These are phyloP conservation scores for Xenopus borealis DNA, from an alignment of 2,113 vertebrate species.

Conservation along the genomic window DNA sequence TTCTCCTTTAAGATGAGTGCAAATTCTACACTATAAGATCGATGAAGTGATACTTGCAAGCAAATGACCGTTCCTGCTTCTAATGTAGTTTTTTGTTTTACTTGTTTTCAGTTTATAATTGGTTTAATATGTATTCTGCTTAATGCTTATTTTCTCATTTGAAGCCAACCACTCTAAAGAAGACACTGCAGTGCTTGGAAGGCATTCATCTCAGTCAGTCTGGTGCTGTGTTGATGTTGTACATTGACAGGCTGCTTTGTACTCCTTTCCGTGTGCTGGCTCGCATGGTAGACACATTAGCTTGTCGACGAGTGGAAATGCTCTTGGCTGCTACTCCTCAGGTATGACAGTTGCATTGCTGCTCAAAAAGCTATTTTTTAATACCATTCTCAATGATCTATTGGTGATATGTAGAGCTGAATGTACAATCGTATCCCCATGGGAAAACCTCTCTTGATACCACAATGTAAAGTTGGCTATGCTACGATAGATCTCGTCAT, in stretches of 20 bases:
- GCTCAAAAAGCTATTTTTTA: background rate
- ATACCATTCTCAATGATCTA: background rate
- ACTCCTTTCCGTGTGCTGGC: constrained; percentile 92
- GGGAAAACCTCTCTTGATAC: no score
- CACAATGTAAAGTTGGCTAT: no score
- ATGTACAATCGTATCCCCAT: no score
- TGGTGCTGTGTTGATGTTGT: constrained; percentile 85
- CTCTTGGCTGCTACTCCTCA: constrained; percentile 89
- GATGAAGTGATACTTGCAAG: no score
- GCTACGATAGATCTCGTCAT: no score
- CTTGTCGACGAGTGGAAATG: constrained; percentile 95
- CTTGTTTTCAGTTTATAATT: no score
- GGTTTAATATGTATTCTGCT: no score
- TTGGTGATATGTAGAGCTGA: no score
- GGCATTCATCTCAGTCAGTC: constrained; percentile 97
- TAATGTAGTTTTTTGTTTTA: no score
- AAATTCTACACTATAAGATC: no score
- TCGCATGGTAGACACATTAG: constrained; percentile 92
- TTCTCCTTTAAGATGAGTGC: no score
- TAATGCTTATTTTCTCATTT: background rate
- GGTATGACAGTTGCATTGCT: constrained; percentile 60
- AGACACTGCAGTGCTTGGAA: constrained; percentile 90
- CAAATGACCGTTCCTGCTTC: no score
- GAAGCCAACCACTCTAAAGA: constrained; percentile 88
- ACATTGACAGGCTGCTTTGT: constrained; percentile 87